Evolutionary conservation across 2,888 invertebrate species (phyloP).

Genomic region (Nomada lathburiana): DNA sequence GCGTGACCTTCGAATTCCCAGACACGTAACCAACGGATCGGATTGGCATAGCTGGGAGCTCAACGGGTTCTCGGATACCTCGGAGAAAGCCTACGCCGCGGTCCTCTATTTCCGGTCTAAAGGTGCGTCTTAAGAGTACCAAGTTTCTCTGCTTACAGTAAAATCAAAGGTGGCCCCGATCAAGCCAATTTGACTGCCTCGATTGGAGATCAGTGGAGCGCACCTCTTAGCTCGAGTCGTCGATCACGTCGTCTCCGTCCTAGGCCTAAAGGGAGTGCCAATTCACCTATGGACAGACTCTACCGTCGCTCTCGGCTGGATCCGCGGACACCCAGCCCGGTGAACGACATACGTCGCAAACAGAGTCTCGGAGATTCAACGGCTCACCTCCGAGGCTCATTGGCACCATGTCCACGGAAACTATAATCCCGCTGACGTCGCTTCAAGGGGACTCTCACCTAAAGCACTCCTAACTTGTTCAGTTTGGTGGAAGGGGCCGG

Average conservation of each 20-base stretch:
- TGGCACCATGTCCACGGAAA: not conserved
- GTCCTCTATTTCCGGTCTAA: too few relatives aligned
- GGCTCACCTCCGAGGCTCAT: too few relatives aligned
- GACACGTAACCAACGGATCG: too few relatives aligned
- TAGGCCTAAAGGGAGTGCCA: not conserved
- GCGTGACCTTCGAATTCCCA: too few relatives aligned
- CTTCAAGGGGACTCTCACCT: too few relatives aligned
- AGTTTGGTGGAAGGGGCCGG: too few relatives aligned
- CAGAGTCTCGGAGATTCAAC: not conserved
- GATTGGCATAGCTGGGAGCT: too few relatives aligned
- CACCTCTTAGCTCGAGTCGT: not conserved
- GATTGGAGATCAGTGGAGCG: not conserved
- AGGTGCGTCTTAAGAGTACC: not conserved
- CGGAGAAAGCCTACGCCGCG: too few relatives aligned
- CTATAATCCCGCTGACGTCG: constrained; percentile 3
- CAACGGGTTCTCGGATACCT: too few relatives aligned
- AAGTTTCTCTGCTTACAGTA: not conserved
- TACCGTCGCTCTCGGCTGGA: not conserved
- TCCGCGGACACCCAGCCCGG: not conserved
- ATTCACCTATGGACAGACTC: constrained; percentile 11
- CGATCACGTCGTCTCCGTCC: not conserved
- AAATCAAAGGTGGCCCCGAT: not conserved
- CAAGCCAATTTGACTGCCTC: not conserved
- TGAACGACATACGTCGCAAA: constrained; percentile 6
- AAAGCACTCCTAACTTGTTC: too few relatives aligned